Percentiles rank a stretch among this genome's conserved stretches.
Conservation (phyloP, 2,888 invertebrate genomes). For the Gibbula magus region DNA sequence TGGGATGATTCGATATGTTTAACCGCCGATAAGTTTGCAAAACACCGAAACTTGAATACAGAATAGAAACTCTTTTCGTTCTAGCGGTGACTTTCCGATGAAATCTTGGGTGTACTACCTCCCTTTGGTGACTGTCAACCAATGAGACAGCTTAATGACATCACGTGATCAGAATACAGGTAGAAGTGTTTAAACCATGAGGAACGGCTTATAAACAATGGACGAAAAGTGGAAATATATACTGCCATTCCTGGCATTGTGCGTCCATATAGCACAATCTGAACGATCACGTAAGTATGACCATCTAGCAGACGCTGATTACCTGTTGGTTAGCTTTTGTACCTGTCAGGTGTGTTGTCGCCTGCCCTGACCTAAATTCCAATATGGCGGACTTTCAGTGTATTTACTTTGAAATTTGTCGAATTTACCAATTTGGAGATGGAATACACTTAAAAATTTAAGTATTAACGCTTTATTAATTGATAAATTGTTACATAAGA, state of each 20-base stretch:
- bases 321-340: background rate
- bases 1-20: no score
- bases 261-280: background rate
- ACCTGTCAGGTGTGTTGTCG: background rate
- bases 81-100: no score
- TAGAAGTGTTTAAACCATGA: background rate
- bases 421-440: no score
- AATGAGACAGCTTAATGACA: background rate
- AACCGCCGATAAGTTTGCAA: no score
- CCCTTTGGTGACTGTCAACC: background rate
- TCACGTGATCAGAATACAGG: slow-evolving; percentile 4
- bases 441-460: no score
- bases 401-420: background rate
- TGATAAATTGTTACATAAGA: no score
- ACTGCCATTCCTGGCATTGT: background rate
- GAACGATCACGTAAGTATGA: slow-evolving; percentile 9
- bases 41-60: no score
- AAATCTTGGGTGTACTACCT: background rate
- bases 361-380: background rate
- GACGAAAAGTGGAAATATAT: background rate
- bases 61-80: no score
- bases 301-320: background rate
- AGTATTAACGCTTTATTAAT: no score
- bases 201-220: background rate
- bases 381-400: background rate